Evolutionary conservation across 2,888 invertebrate genomes (phyloP), one percentile per base, ranked within the genome.

Genomic region (Hirudinaria manillensis): DNA sequence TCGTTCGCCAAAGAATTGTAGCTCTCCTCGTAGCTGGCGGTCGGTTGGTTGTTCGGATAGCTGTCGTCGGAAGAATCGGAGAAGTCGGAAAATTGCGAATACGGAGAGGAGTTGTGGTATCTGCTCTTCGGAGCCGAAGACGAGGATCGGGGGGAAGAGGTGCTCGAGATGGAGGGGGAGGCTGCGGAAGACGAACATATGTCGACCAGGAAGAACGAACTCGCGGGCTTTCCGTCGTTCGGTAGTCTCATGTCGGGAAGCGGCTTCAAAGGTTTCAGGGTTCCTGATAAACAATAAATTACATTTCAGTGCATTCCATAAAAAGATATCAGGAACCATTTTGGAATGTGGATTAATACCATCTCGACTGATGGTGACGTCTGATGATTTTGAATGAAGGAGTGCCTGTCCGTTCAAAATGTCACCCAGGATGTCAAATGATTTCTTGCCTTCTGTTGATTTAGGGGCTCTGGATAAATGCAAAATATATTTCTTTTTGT

Each of bases 391-490:
- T 29, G 29, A 61, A 61, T 61, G 61, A 10, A 61, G 29, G 7
- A 61, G 24, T 16, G 61, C 29, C 29, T 61, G 61, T 27, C 61
- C 29, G 7, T 61, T 61, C 19, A 61, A 29, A 61, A 61, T 61
- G 19, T 61, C 61, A 61, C 61, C 61, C 3, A 61, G 21, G 6
- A 61, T 61, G 61, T 61, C 61, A n/a, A 61, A 61, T 27, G 61
- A 61, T 61, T 61, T 45, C 45, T 45, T 45, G 16, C 16, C 45
- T 45, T 45, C 45, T 45, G 45, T 16, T 45, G 45, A 45, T 1
- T 45, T 45, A 16, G 45, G 10, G 3, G 10, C 45, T 45, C 45
- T 45, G 45, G 16, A 45, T 45, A 16, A 45, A 45, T 45, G 10
- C 13, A 45, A 7, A 45, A 45, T 1, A 16, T 10, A 45, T 45